These are phyloP conservation scores for Orthosia gracilis DNA, from an alignment of 2,888 invertebrate genomes.

Conservation along the genomic window DNA sequence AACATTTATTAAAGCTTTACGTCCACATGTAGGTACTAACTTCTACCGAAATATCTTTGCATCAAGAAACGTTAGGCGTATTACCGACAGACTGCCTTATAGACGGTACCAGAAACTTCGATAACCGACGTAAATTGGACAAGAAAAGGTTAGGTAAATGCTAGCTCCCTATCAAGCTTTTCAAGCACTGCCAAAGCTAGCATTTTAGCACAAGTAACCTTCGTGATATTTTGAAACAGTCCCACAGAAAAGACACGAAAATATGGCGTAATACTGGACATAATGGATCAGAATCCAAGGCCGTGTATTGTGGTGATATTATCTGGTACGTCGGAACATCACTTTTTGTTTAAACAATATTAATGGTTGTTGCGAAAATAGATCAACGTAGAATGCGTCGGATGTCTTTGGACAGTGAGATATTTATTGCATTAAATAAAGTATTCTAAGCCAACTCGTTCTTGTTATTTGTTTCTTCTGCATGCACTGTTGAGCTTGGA, in stretches of 20 bases:
- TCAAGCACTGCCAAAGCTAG: slow-evolving; percentile 71
- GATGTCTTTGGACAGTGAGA: neutral
- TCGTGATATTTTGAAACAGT: slow-evolving; percentile 39
- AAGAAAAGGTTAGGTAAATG: slow-evolving; percentile 69
- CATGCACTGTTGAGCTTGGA: no score
- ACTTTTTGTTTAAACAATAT: slow-evolving; percentile 6
- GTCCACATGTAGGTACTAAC: neutral
- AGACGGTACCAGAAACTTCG: slow-evolving; percentile 20
- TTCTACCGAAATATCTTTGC: neutral
- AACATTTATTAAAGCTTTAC: no score
- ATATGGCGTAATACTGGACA: slow-evolving; percentile 43
- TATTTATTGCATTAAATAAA: neutral
- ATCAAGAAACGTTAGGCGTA: neutral
- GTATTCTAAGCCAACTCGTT: neutral
- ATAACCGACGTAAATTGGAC: slow-evolving; percentile 35
- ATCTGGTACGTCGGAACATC: slow-evolving; percentile 1
- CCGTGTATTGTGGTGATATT: slow-evolving; percentile 3
- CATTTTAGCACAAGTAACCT: slow-evolving; percentile 70
- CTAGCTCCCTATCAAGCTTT: slow-evolving; percentile 53
- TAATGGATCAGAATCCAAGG: slow-evolving; percentile 41
- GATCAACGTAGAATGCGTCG: neutral
- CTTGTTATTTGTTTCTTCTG: neutral
- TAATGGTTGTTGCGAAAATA: neutral
- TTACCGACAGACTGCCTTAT: slow-evolving; percentile 6
- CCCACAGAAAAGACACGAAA: slow-evolving; percentile 45